Conservation (phyloP, 2,113 vertebrate genomes). For the Cyphomyrus discorhynchus region DNA sequence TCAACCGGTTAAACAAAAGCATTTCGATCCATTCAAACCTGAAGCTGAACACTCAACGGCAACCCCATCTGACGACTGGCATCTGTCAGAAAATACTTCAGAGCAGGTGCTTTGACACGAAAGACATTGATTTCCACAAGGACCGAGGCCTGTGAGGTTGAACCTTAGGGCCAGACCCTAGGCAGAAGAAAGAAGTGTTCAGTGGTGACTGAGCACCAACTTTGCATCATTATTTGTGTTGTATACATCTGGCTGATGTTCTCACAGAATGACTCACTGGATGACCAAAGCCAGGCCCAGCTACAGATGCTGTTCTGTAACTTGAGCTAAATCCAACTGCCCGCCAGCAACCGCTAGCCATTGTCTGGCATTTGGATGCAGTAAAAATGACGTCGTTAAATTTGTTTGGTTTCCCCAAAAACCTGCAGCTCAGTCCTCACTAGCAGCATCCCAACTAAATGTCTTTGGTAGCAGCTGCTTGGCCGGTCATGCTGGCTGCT, state of each 20-base stretch:
- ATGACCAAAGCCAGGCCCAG: neutral
- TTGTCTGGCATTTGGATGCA: neutral
- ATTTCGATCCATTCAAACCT: neutral
- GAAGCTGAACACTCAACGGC: neutral
- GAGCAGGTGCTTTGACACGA: neutral
- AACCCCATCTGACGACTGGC: neutral
- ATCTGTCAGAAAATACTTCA: neutral
- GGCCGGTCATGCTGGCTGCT: neutral
- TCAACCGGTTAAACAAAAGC: neutral
- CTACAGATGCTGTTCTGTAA: neutral
- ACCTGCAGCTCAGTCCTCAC: neutral
- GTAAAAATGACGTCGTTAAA: neutral
- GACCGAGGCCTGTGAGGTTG: neutral
- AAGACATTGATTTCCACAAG: no score
- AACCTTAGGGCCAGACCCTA: neutral
- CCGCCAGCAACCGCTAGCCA: neutral
- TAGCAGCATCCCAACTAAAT: neutral
- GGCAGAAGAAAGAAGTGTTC: neutral
- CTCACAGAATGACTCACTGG: neutral
- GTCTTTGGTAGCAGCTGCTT: neutral
- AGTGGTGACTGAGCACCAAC: neutral
- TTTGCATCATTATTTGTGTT: neutral
- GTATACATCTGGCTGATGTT: conserved; percentile 2
- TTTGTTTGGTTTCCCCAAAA: neutral
- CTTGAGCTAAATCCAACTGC: neutral